Evolutionary conservation across 2,797 vertebrate genomes (phyloP).

Genomic region (Enteromius treurensis): DNA sequence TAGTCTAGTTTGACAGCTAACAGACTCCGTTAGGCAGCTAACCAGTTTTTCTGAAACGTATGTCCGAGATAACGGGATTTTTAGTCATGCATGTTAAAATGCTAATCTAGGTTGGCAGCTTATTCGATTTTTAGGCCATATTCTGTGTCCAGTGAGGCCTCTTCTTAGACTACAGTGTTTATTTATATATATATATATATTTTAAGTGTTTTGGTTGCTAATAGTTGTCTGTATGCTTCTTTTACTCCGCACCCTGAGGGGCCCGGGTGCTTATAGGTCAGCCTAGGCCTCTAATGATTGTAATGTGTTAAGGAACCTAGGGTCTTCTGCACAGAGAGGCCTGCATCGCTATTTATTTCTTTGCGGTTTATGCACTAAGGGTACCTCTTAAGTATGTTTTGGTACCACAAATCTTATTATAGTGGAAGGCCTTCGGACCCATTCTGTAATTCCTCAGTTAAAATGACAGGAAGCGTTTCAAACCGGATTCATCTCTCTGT

Average conservation of each 20-base stretch:
- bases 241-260: not conserved
- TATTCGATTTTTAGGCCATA: not conserved
- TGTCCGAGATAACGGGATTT: not conserved
- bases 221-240: not conserved
- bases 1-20: not conserved
- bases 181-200: too few relatives aligned
- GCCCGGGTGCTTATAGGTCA: not conserved
- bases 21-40: not conserved
- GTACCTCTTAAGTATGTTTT: not conserved
- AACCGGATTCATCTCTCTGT: constrained; percentile 6
- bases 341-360: not conserved
- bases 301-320: not conserved
- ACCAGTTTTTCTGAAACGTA: not conserved
- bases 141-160: not conserved
- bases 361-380: not conserved
- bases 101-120: not conserved
- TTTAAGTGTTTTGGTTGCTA: not conserved
- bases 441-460: not conserved
- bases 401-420: not conserved
- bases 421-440: not conserved
- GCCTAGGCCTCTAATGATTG: not conserved
- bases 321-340: not conserved
- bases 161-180: too few relatives aligned
- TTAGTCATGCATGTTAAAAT: not conserved
- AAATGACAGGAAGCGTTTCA: not conserved